phyloP scores from a whole-genome alignment of 2,113 vertebrate species.

The Gambusia holbrooki region DNA sequence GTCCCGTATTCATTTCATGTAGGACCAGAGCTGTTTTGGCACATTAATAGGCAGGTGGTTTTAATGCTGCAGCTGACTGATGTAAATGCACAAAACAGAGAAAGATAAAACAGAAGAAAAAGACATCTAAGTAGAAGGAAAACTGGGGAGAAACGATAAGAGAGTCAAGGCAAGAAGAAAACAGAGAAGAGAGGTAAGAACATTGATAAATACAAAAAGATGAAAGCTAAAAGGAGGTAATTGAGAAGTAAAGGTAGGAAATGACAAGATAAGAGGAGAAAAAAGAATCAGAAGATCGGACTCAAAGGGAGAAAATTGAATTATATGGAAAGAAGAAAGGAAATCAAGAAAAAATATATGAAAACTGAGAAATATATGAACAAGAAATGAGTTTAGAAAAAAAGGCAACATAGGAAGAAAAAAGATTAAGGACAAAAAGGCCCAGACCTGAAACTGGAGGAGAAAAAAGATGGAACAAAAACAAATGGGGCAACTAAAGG shows the following conservation, averaged over 20 bases:
- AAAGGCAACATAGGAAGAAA: not conserved
- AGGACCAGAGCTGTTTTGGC: not conserved
- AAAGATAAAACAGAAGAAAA: conserved; percentile 2
- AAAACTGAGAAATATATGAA: conserved; percentile 6
- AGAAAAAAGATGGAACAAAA: not conserved
- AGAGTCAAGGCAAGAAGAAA: not conserved
- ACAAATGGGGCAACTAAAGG: not conserved
- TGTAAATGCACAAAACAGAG: conserved; percentile 6
- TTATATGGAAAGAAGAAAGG: conserved; percentile 6
- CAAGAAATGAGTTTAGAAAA: not conserved
- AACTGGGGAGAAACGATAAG: conserved; percentile 2
- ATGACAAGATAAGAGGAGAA: not conserved
- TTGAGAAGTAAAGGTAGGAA: conserved; percentile 8
- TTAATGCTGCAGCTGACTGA: conserved; percentile 5
- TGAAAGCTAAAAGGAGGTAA: conserved; percentile 17
- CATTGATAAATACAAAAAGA: conserved; percentile 8
- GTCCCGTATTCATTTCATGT: not conserved
- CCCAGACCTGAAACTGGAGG: not conserved
- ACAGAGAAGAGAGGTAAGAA: not conserved
- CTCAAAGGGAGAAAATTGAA: not conserved
- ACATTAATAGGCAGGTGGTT: conserved; percentile 1
- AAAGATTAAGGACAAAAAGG: not conserved
- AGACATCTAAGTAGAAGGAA: not conserved
- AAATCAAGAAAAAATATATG: conserved; percentile 3
- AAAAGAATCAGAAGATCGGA: not conserved